Conservation (phyloP, 2,888 invertebrate genomes). For the Yponomeuta evonymella region DNA sequence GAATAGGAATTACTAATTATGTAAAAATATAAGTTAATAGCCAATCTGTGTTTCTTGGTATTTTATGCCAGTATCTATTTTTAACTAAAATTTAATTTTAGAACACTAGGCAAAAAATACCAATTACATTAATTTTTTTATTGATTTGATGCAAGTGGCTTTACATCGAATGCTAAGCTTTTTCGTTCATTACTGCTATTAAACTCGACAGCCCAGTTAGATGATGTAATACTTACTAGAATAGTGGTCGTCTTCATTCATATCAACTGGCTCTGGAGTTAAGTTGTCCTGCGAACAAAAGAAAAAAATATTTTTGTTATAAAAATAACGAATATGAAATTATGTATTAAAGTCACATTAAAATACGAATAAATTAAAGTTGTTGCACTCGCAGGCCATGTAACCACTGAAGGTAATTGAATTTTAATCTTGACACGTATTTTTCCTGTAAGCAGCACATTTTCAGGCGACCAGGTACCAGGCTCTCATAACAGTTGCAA, state of each 20-base stretch:
- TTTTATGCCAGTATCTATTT: constrained; percentile 37
- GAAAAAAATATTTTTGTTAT: constrained; percentile 25
- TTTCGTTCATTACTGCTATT: background rate
- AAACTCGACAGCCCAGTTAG: background rate
- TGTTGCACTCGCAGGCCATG: no score
- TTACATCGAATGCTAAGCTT: background rate
- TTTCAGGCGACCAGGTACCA: constrained; percentile 26
- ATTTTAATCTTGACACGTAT: background rate
- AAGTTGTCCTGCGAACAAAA: constrained; percentile 81
- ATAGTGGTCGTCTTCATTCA: constrained; percentile 83
- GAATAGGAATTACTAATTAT: constrained; percentile 29
- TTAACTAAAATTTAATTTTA: constrained; percentile 21
- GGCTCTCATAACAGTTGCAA: constrained; percentile 40
- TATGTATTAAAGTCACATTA: background rate
- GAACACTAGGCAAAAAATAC: constrained; percentile 17
- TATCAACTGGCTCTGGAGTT: constrained; percentile 81
- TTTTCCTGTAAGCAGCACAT: background rate
- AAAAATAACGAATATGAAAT: constrained; percentile 5
- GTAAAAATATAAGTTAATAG: constrained; percentile 29
- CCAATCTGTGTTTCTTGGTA: constrained; percentile 44
- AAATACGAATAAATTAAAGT: no score
- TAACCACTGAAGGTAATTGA: no score
- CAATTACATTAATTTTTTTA: constrained; percentile 19
- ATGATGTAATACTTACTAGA: constrained; percentile 74
- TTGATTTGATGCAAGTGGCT: constrained; percentile 76